phyloP scores from a whole-genome alignment of 2,113 vertebrate genomes.

The Neofelis nebulosa region DNA sequence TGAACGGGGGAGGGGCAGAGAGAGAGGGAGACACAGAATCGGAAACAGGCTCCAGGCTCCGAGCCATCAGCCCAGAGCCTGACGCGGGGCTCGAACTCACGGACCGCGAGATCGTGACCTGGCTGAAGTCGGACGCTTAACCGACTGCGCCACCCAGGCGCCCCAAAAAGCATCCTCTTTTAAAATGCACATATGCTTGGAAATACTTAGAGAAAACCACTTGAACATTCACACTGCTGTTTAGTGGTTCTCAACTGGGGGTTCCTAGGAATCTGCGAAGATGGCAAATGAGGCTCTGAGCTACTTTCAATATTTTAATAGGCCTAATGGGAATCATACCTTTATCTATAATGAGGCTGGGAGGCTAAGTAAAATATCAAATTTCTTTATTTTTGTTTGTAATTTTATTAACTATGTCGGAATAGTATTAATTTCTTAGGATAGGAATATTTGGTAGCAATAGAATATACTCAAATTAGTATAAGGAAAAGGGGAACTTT shows the following conservation, averaged over 20 bases:
- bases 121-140: too few relatives aligned
- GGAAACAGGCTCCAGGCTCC: too few relatives aligned
- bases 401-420: background rate
- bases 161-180: background rate
- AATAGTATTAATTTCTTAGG: slow-evolving; percentile 29
- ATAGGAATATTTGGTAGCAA: background rate
- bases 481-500: background rate
- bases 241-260: background rate
- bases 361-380: background rate
- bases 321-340: background rate
- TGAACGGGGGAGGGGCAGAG: too few relatives aligned
- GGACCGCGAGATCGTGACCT: too few relatives aligned
- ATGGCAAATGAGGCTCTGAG: background rate
- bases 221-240: background rate
- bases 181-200: background rate
- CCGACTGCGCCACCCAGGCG: too few relatives aligned
- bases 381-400: background rate
- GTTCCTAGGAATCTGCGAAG: background rate
- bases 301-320: background rate
- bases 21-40: too few relatives aligned
- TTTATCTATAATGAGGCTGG: background rate
- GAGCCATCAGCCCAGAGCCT: too few relatives aligned
- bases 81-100: too few relatives aligned
- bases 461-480: background rate
- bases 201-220: background rate